These are phyloP conservation scores for Gastracanthus pulcherrimus DNA, from an alignment of 2,888 invertebrate genomes.

Conservation along the genomic window DNA sequence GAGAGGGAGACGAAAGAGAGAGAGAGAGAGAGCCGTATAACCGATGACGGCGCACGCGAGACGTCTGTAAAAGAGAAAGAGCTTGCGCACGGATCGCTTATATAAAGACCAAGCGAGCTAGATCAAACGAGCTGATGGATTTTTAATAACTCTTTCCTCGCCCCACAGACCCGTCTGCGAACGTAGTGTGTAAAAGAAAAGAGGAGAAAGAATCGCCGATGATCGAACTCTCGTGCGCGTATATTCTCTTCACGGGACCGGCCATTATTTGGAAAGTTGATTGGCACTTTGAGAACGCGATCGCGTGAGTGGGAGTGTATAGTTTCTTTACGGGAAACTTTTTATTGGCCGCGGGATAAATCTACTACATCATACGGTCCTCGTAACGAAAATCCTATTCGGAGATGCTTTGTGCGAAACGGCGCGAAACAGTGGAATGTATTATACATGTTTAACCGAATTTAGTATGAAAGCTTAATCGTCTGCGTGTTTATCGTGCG, in stretches of 20 bases:
- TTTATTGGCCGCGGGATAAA: slow-evolving; percentile 28
- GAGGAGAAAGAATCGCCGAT: too few species aligned
- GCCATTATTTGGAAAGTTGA: slow-evolving; percentile 34
- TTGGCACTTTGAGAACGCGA: slow-evolving; percentile 22
- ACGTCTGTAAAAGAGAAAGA: not conserved
- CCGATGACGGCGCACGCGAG: not conserved
- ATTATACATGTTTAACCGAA: too few species aligned
- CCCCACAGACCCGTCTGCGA: not conserved
- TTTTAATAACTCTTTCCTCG: slow-evolving; percentile 32
- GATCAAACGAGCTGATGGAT: slow-evolving; percentile 31
- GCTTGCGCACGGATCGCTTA: too few species aligned
- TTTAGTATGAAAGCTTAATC: too few species aligned
- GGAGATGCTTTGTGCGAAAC: too few species aligned
- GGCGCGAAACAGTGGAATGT: too few species aligned
- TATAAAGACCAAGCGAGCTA: not conserved
- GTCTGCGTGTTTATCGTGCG: too few species aligned
- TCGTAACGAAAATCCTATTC: too few species aligned
- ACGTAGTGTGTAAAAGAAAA: not conserved
- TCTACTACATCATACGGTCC: too few species aligned
- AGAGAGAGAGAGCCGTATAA: not conserved
- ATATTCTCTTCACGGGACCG: not conserved
- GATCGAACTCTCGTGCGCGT: not conserved
- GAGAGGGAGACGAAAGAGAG: too few species aligned
- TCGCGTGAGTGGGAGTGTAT: too few species aligned
- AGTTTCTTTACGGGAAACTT: not conserved